A percentile compares a stretch with the other conserved stretches of the same genome.
These are phyloP conservation scores for Calypte anna DNA, from an alignment of 2,113 vertebrate genomes.

Conservation along the genomic window DNA sequence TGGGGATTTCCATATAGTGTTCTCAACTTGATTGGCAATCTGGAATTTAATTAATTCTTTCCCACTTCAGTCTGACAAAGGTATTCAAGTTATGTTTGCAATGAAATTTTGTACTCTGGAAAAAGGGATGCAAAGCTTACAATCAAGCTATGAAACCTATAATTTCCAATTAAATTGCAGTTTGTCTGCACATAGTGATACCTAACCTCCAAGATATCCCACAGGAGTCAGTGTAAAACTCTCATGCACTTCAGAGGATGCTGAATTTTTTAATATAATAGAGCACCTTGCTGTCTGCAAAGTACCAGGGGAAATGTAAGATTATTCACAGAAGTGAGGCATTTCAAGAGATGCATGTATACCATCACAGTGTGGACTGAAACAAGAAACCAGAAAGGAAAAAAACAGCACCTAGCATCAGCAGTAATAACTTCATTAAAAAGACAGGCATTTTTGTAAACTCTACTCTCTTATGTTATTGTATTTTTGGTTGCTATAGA, in stretches of 20 bases:
- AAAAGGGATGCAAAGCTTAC: not conserved
- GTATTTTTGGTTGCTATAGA: not conserved
- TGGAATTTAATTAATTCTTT: not conserved
- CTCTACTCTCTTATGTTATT: not conserved
- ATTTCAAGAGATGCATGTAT: not conserved
- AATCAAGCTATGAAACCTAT: not conserved
- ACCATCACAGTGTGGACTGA: not conserved
- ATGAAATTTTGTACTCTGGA: not conserved
- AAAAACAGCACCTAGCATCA: not conserved
- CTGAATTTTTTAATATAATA: not conserved
- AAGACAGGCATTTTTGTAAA: not conserved
- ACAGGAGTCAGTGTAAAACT: not conserved
- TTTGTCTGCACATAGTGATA: not conserved
- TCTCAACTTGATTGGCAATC: slow-evolving; percentile 18
- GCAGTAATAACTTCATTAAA: not conserved
- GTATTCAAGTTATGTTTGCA: not conserved
- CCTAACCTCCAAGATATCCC: rapidly evolving
- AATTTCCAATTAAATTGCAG: not conserved
- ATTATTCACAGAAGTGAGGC: not conserved
- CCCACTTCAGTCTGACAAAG: not conserved
- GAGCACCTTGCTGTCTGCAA: not conserved
- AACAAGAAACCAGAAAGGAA: not conserved
- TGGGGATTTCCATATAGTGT: slow-evolving; percentile 28
- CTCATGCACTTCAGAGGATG: not conserved
- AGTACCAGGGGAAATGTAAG: not conserved